Evolutionary conservation across 2,888 invertebrate species (phyloP).

Genomic region (Pollenia amentaria): DNA sequence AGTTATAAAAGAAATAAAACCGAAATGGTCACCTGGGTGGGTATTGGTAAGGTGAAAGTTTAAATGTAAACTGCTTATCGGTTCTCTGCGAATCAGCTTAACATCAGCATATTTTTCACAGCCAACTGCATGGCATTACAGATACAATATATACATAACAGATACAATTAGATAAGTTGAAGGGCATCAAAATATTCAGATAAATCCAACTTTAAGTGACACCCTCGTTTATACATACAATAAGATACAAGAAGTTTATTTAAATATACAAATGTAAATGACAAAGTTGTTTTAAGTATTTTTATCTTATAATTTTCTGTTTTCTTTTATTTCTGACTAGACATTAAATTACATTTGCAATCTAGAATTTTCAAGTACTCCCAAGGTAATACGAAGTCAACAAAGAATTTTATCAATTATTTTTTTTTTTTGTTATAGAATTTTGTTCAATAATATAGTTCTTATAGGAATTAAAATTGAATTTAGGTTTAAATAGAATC

Average conservation of each 20-base stretch:
- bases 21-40: no score
- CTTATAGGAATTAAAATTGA: neutral
- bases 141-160: no score
- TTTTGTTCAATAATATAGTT: neutral
- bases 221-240: constrained; percentile 4
- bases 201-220: neutral
- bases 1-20: no score
- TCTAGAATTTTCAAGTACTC: neutral
- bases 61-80: no score
- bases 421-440: neutral
- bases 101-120: no score
- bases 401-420: constrained; percentile 13
- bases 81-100: no score
- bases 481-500: neutral
- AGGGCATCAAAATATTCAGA: no score
- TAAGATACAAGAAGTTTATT: neutral
- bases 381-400: constrained; percentile 25
- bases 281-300: constrained; percentile 8
- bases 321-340: constrained; percentile 7
- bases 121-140: no score
- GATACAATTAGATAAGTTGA: no score
- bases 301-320: constrained; percentile 21
- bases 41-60: no score
- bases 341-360: constrained; percentile 11
- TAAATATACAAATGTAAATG: constrained; percentile 4